Conservation (phyloP, 1,140 invertebrate species). For the Melanaphis sacchari region DNA sequence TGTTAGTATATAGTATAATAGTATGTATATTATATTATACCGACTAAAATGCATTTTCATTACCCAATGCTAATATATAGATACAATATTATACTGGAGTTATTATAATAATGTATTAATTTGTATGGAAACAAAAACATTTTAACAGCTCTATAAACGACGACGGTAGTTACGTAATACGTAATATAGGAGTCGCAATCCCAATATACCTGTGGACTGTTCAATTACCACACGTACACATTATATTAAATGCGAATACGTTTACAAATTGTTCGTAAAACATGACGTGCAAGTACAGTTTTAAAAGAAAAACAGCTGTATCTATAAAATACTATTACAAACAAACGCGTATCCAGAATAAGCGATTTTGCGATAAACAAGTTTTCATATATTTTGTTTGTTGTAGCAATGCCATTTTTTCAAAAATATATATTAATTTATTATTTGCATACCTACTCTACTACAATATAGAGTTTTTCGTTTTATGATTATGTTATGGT, state of each 20-base stretch:
- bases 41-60: too few relatives aligned
- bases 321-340: neutral
- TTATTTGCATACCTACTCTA: neutral
- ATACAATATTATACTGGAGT: neutral
- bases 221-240: neutral
- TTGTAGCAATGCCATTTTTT: neutral
- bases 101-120: neutral
- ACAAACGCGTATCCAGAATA: neutral
- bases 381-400: neutral
- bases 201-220: too few relatives aligned
- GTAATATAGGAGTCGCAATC: neutral
- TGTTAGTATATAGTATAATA: too few relatives aligned
- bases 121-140: neutral
- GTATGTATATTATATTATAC: too few relatives aligned
- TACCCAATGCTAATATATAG: neutral
- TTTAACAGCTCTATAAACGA: slow-evolving; percentile 20
- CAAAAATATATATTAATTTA: neutral
- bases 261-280: neutral
- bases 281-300: neutral
- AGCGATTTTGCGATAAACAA: neutral
- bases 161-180: neutral
- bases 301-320: neutral
- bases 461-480: neutral
- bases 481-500: neutral
- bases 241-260: neutral